Conservation (phyloP, 2,113 vertebrate species). For the Indri indri region DNA sequence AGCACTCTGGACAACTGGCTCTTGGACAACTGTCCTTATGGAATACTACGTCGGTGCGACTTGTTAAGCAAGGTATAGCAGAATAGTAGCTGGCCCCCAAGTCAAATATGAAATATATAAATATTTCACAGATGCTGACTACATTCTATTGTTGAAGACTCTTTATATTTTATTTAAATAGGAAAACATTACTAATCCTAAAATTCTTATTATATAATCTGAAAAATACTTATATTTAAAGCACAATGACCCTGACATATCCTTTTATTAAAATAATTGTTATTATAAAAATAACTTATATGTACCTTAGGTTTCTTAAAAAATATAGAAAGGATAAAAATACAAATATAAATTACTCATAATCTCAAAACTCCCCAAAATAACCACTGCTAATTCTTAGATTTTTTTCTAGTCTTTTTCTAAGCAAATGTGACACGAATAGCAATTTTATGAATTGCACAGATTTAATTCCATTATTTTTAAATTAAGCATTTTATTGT, state of each 20-base stretch:
- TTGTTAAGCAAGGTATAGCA: neutral
- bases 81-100: neutral
- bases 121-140: neutral
- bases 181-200: neutral
- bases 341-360: neutral
- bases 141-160: neutral
- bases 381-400: neutral
- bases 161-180: constrained; percentile 9
- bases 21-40: neutral
- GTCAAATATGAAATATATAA: neutral
- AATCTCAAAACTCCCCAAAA: neutral
- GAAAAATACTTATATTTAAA: neutral
- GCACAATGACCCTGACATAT: neutral
- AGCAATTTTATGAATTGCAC: neutral
- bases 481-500: neutral
- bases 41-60: neutral
- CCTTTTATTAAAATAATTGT: neutral
- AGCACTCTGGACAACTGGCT: neutral
- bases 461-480: neutral
- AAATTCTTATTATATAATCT: neutral
- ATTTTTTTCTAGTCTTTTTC: neutral
- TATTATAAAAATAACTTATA: neutral
- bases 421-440: neutral
- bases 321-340: neutral
- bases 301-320: neutral